Conservation (phyloP, 2,797 vertebrate genomes). For the Sebastes matsubarae region DNA sequence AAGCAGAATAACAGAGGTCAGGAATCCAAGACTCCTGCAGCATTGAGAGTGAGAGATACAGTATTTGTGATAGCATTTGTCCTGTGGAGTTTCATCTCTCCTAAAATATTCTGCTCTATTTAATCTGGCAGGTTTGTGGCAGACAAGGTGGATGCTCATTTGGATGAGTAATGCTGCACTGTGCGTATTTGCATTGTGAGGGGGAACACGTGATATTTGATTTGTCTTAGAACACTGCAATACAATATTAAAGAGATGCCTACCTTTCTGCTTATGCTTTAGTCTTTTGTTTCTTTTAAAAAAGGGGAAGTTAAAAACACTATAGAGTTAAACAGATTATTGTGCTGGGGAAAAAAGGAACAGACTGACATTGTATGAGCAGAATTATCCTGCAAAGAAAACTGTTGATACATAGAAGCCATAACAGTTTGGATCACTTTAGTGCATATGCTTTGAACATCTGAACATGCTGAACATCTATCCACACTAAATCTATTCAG, state of each 20-base stretch:
- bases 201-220: neutral
- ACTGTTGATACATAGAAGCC: neutral
- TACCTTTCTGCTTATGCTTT: neutral
- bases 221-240: neutral
- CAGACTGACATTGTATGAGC: neutral
- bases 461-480: constrained; percentile 46
- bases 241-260: neutral
- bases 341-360: neutral
- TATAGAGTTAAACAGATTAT: neutral
- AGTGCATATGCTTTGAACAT: constrained; percentile 49
- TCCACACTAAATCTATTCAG: constrained; percentile 55
- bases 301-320: neutral
- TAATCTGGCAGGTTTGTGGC: neutral
- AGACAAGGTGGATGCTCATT: neutral
- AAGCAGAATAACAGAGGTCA: neutral
- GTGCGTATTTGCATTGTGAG: neutral
- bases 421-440: constrained; percentile 30
- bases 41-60: neutral
- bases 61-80: neutral
- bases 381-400: constrained; percentile 14
- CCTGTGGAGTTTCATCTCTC: neutral
- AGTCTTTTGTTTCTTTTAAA: neutral
- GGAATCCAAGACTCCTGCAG: neutral
- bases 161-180: constrained; percentile 5
- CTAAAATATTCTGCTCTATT: neutral